Evolutionary conservation across 2,888 invertebrate genomes (phyloP).

Genomic region (Erpobdella octoculata): DNA sequence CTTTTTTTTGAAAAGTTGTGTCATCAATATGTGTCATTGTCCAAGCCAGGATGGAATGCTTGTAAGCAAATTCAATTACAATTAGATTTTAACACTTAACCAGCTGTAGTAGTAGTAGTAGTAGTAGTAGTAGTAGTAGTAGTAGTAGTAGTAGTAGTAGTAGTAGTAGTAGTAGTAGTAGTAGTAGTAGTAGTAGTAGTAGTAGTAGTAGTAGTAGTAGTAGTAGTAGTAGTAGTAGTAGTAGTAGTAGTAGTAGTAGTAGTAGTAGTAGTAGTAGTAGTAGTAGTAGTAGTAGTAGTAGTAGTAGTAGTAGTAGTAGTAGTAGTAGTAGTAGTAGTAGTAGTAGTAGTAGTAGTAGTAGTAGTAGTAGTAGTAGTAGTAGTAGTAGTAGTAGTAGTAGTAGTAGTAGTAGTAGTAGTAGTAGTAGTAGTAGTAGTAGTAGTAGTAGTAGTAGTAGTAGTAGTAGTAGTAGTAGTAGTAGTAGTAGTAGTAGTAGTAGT

Average conservation of each 20-base stretch:
- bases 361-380: constrained; percentile 19
- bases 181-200: too few species aligned
- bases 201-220: too few species aligned
- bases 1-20: too few species aligned
- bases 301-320: constrained; percentile 30
- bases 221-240: too few species aligned
- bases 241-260: constrained; percentile 25
- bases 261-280: constrained; percentile 26
- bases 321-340: constrained; percentile 30
- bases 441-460: constrained; percentile 30
- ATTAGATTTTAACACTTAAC: not conserved
- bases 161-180: too few species aligned
- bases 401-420: constrained; percentile 9
- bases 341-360: constrained; percentile 23
- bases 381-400: constrained; percentile 17
- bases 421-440: constrained; percentile 25
- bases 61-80: not conserved
- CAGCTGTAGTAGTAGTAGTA: too few species aligned
- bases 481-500: constrained; percentile 29
- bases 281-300: constrained; percentile 30
- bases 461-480: constrained; percentile 28
- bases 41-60: too few species aligned
- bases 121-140: too few species aligned
- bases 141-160: too few species aligned
- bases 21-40: too few species aligned